Evolutionary conservation across 23 tunicate genomes (phyloP).

Genomic region (Clavelina lepadiformis): DNA sequence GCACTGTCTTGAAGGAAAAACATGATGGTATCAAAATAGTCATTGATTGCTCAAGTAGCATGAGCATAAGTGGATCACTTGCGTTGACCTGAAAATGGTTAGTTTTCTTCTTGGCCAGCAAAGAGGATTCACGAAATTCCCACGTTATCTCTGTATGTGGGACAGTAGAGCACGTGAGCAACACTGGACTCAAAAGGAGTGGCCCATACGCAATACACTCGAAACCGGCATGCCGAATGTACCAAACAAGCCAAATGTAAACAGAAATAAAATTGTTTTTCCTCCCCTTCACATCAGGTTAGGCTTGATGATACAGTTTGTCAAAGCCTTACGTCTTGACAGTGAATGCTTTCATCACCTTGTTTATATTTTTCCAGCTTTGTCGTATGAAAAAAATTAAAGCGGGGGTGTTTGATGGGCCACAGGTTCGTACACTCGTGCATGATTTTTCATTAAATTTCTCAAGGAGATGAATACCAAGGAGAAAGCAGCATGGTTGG

Average conservation of each 20-base stretch:
- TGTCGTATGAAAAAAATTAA: slow-evolving; percentile 1
- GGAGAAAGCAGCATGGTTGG: slow-evolving; percentile 20
- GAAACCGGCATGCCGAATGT: no score
- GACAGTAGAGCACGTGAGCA: slow-evolving; percentile 14
- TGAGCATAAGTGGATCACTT: slow-evolving; percentile 16
- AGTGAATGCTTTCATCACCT: slow-evolving; percentile 2
- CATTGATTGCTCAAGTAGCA: slow-evolving; percentile 10
- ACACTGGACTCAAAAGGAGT: no score
- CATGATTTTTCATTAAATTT: slow-evolving; percentile 7
- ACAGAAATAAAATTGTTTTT: slow-evolving; percentile 3
- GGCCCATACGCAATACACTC: no score
- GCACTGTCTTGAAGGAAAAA: slow-evolving; percentile 12
- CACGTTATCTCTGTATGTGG: slow-evolving; percentile 12
- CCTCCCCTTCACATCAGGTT: slow-evolving; percentile 3
- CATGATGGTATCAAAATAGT: slow-evolving; percentile 16
- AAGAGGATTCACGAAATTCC: slow-evolving; percentile 11
- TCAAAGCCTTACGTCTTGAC: slow-evolving; percentile 5
- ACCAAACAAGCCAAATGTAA: slow-evolving; percentile 5
- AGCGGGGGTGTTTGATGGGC: slow-evolving; percentile 15
- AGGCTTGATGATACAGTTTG: slow-evolving; percentile 5
- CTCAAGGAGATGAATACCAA: slow-evolving; percentile 1
- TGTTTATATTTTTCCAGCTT: slow-evolving; percentile 1
- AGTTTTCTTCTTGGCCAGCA: slow-evolving; percentile 22
- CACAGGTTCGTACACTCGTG: slow-evolving; percentile 8
- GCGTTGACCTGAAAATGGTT: slow-evolving; percentile 24